Evolutionary conservation across 2,888 invertebrate genomes (phyloP).

Genomic region (Alloscopus bannaensis): DNA sequence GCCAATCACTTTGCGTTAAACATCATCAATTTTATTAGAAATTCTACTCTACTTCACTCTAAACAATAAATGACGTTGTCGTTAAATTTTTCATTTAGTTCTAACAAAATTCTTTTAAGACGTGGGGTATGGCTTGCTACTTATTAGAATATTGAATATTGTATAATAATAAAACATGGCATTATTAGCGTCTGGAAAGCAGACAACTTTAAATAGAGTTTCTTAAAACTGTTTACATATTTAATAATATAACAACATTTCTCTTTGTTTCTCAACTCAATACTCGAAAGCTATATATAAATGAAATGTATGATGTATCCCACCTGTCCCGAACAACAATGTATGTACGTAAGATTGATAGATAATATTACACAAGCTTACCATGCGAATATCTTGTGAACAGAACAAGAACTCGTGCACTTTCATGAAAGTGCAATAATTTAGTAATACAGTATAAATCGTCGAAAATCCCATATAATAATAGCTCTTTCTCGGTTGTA

Average conservation of each 20-base stretch:
- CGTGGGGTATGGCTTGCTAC: slow-evolving; percentile 50
- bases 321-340: slow-evolving; percentile 12
- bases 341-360: neutral
- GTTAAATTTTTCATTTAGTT: neutral
- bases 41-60: neutral
- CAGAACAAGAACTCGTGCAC: no score
- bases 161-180: slow-evolving; percentile 53
- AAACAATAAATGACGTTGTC: neutral
- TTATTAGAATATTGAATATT: slow-evolving; percentile 40
- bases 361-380: neutral
- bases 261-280: neutral
- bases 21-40: no score
- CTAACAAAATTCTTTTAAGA: slow-evolving; percentile 42
- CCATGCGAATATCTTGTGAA: slow-evolving; percentile 20
- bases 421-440: no score
- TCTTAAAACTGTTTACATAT: slow-evolving; percentile 16
- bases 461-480: neutral
- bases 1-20: no score
- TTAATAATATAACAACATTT: slow-evolving; percentile 15
- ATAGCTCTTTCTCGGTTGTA: no score
- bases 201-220: slow-evolving; percentile 50
- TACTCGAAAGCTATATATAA: neutral
- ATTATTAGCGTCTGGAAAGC: slow-evolving; percentile 38
- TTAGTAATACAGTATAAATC: no score
- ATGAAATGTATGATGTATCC: slow-evolving; percentile 14